These are phyloP conservation scores for Orcinus orca DNA, from an alignment of 2,113 vertebrate genomes.

Conservation along the genomic window DNA sequence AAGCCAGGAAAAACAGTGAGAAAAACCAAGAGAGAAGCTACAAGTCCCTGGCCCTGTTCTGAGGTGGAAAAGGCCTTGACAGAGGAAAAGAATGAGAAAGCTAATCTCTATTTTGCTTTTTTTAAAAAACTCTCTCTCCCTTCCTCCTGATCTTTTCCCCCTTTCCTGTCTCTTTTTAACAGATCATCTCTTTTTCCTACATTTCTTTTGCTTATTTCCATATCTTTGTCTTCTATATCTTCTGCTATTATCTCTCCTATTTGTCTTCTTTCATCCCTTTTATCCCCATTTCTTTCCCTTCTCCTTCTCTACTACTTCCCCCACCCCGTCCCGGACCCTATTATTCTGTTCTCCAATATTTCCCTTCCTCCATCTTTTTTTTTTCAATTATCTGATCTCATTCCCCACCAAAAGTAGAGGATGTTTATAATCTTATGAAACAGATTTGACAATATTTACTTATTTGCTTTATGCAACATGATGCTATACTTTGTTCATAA, in stretches of 20 bases:
- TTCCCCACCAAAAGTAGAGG: neutral
- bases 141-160: neutral
- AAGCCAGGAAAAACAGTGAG: neutral
- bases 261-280: neutral
- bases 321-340: neutral
- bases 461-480: neutral
- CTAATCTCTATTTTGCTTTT: neutral
- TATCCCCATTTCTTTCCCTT: neutral
- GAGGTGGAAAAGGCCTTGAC: neutral
- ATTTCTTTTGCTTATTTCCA: neutral
- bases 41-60: neutral
- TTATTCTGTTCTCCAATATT: neutral
- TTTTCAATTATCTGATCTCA: neutral
- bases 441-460: neutral
- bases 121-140: neutral
- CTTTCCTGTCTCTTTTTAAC: neutral
- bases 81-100: neutral
- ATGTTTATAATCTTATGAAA: constrained; percentile 35
- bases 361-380: neutral
- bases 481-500: neutral
- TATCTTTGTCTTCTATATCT: neutral
- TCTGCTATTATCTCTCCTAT: neutral
- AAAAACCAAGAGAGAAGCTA: neutral
- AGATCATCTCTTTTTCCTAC: neutral
- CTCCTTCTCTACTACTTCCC: neutral